These are phyloP conservation scores for Oncorhynchus gorbuscha DNA, from an alignment of 2,113 vertebrate species.

Conservation along the genomic window DNA sequence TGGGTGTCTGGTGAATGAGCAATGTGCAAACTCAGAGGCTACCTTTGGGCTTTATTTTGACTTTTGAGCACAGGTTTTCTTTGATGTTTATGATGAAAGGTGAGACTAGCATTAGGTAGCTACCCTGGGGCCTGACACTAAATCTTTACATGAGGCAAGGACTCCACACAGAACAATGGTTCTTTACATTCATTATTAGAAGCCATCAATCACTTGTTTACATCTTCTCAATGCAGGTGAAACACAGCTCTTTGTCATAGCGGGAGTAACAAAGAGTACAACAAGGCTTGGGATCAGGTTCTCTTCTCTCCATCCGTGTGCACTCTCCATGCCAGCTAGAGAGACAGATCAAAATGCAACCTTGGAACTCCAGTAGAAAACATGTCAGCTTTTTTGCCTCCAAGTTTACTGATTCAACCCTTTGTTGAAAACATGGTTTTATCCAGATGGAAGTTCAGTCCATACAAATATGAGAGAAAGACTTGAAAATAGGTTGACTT, in stretches of 20 bases:
- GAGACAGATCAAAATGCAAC: constrained; percentile 39
- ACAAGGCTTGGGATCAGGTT: constrained; percentile 50
- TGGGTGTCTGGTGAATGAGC: background rate
- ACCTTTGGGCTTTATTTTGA: constrained; percentile 57
- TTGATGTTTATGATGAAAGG: constrained; percentile 62
- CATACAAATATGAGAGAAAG: constrained; percentile 31
- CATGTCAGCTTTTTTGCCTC: constrained; percentile 4
- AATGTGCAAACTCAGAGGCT: constrained; percentile 4
- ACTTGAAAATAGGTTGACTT: constrained; percentile 48
- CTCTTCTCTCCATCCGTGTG: constrained; percentile 16
- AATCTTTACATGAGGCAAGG: constrained; percentile 53
- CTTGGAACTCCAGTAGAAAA: background rate
- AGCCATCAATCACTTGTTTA: constrained; percentile 55
- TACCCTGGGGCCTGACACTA: constrained; percentile 50
- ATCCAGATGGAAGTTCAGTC: constrained; percentile 33
- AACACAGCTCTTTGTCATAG: constrained; percentile 54
- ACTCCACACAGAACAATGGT: constrained; percentile 52
- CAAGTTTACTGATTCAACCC: constrained; percentile 28
- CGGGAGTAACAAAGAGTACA: constrained; percentile 46
- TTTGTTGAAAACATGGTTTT: constrained; percentile 33
- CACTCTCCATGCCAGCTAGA: constrained; percentile 21
- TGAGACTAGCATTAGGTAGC: constrained; percentile 58
- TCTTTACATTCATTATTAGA: constrained; percentile 64
- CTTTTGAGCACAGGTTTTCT: constrained; percentile 58
- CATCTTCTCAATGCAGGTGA: constrained; percentile 52